These are phyloP conservation scores for Ochropacha duplaris DNA, from an alignment of 2,888 invertebrate species.

Conservation along the genomic window DNA sequence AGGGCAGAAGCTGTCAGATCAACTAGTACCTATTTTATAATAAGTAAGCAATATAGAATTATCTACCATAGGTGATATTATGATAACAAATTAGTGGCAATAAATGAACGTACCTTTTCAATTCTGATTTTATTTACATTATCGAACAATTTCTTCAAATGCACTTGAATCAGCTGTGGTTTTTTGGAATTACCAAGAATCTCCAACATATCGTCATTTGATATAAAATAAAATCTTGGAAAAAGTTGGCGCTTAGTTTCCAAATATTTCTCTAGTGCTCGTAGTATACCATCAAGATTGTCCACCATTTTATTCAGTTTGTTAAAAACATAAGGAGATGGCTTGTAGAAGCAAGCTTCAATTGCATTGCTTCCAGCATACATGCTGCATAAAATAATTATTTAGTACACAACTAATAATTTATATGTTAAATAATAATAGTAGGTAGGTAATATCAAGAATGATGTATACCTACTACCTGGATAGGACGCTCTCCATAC, in stretches of 20 bases:
- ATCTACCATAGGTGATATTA: too few relatives aligned
- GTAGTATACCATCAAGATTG: slow-evolving; percentile 90
- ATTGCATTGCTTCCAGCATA: slow-evolving; percentile 81
- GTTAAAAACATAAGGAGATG: slow-evolving; percentile 85
- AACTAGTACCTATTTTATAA: too few relatives aligned
- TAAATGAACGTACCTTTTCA: slow-evolving; percentile 79
- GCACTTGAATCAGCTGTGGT: slow-evolving; percentile 92
- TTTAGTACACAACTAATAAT: background rate
- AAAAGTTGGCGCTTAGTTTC: slow-evolving; percentile 95
- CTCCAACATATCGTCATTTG: slow-evolving; percentile 87
- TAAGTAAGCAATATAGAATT: too few relatives aligned
- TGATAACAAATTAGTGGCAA: too few relatives aligned
- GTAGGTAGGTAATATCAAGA: too few relatives aligned
- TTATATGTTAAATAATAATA: background rate
- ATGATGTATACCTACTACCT: too few relatives aligned
- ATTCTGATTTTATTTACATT: slow-evolving; percentile 89
- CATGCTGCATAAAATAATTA: slow-evolving; percentile 59
- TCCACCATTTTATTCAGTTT: slow-evolving; percentile 88
- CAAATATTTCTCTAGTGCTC: slow-evolving; percentile 92
- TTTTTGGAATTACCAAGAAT: slow-evolving; percentile 93
- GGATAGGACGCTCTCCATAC: too few relatives aligned
- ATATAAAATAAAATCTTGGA: slow-evolving; percentile 88
- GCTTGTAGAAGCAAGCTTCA: slow-evolving; percentile 84
- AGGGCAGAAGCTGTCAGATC: too few relatives aligned
- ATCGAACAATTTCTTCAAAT: slow-evolving; percentile 94